Conservation (phyloP, 2,888 invertebrate genomes). For the Conops quadrifasciatus region DNA sequence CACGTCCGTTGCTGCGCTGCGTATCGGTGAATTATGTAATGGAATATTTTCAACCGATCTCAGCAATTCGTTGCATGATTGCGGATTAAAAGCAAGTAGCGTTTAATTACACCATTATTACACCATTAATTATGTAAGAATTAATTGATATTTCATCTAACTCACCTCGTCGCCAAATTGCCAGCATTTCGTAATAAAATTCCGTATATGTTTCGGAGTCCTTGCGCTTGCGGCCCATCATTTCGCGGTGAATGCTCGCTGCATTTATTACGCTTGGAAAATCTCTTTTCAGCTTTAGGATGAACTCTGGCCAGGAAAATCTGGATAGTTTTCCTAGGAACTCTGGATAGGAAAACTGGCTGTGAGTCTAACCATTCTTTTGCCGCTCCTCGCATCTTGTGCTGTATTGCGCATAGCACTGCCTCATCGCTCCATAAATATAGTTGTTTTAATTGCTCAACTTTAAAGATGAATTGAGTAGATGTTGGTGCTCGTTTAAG, state of each 20-base stretch:
- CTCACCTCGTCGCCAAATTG: conserved; percentile 34
- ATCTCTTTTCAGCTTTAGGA: conserved; percentile 32
- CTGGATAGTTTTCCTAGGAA: too few relatives aligned
- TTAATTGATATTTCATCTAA: conserved; percentile 36
- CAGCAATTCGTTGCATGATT: conserved; percentile 35
- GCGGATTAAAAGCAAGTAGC: conserved; percentile 16
- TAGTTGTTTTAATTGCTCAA: background rate
- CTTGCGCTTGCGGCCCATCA: conserved; percentile 30
- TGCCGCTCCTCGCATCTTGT: conserved; percentile 34
- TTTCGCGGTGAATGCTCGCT: conserved; percentile 39
- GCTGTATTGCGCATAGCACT: conserved; percentile 6
- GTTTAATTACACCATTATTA: conserved; percentile 38
- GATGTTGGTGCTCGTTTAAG: background rate
- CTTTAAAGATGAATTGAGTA: background rate
- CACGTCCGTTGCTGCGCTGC: background rate
- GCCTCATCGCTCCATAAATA: conserved; percentile 4
- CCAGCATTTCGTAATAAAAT: conserved; percentile 40
- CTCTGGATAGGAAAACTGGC: conserved; percentile 32
- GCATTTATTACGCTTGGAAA: conserved; percentile 37
- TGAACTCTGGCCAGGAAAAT: conserved; percentile 39
- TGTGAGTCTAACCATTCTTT: conserved; percentile 42
- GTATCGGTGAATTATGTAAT: background rate
- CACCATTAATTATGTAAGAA: conserved; percentile 40
- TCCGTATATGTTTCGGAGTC: conserved; percentile 17
- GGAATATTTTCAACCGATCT: conserved; percentile 29